These are phyloP conservation scores for Choristoneura fumiferana DNA, from an alignment of 1,140 invertebrate genomes.

Conservation along the genomic window DNA sequence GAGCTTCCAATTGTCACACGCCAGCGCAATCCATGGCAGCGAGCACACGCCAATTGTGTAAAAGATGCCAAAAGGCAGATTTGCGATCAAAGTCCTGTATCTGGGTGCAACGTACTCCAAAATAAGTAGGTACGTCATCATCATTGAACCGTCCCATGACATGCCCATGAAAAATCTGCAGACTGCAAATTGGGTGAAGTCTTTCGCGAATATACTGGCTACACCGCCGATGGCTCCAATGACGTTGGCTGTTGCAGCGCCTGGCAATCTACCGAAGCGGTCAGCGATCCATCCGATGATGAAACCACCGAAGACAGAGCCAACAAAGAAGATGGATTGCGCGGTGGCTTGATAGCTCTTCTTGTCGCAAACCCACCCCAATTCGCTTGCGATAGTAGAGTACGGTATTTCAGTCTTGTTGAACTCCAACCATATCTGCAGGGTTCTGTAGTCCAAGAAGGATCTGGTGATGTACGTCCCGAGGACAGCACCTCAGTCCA, in stretches of 20 bases:
- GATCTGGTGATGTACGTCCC: slow-evolving; percentile 32
- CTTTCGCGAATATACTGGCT: slow-evolving; percentile 80
- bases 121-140: slow-evolving; percentile 81
- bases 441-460: slow-evolving; percentile 48
- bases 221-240: slow-evolving; percentile 82
- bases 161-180: slow-evolving; percentile 83
- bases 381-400: slow-evolving; percentile 61
- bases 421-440: slow-evolving; percentile 81
- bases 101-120: slow-evolving; percentile 83
- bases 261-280: slow-evolving; percentile 82
- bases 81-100: slow-evolving; percentile 80
- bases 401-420: slow-evolving; percentile 75
- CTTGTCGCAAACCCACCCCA: slow-evolving; percentile 83
- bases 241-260: slow-evolving; percentile 81
- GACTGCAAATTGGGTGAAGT: slow-evolving; percentile 80
- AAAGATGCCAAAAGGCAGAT: slow-evolving; percentile 81
- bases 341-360: slow-evolving; percentile 82
- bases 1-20: slow-evolving; percentile 83
- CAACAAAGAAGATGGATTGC: slow-evolving; percentile 82
- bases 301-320: slow-evolving; percentile 84
- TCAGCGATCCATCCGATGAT: slow-evolving; percentile 84
- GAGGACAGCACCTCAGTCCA: slow-evolving; percentile 52
- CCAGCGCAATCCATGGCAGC: slow-evolving; percentile 82
- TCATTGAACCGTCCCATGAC: slow-evolving; percentile 89
- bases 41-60: slow-evolving; percentile 81